A percentile compares a stretch with the other conserved stretches of the same genome.
Conservation (phyloP, 2,888 invertebrate species). For the Gonocerus acuteangulatus region DNA sequence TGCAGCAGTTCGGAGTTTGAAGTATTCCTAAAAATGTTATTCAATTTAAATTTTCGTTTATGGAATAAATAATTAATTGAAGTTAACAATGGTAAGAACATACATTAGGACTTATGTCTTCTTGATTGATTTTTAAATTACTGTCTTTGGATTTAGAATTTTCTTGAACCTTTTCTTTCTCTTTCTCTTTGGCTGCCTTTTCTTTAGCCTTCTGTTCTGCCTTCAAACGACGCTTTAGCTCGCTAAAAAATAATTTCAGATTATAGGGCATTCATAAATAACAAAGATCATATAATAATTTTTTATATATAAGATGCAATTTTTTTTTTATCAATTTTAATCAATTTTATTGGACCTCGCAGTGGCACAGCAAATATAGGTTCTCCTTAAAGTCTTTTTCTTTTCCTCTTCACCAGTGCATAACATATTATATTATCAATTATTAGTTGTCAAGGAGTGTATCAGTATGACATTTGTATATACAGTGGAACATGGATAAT, state of each 20-base stretch:
- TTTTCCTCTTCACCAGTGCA: too few relatives aligned
- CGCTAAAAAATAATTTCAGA: conserved; percentile 25
- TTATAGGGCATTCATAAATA: too few relatives aligned
- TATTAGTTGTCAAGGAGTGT: too few relatives aligned
- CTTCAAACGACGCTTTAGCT: conserved; percentile 72
- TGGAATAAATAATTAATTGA: not conserved
- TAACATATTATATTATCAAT: too few relatives aligned
- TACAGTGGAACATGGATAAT: too few relatives aligned
- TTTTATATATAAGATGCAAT: too few relatives aligned
- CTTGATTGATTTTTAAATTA: conserved; percentile 48
- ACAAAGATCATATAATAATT: too few relatives aligned
- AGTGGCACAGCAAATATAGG: too few relatives aligned
- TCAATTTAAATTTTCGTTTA: not conserved
- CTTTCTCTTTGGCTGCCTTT: conserved; percentile 64
- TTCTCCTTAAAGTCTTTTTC: too few relatives aligned
- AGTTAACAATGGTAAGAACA: not conserved
- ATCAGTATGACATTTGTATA: too few relatives aligned
- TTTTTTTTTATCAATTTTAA: too few relatives aligned
- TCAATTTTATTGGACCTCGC: too few relatives aligned
- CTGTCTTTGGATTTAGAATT: conserved; percentile 46
- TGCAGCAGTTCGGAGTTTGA: conserved; percentile 72
- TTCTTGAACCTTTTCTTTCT: conserved; percentile 45
- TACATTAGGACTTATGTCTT: conserved; percentile 85
- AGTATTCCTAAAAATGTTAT: conserved; percentile 60
- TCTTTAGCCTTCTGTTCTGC: conserved; percentile 90